Conservation (phyloP, 1,140 invertebrate species). For the Scaptomyza hsui region DNA sequence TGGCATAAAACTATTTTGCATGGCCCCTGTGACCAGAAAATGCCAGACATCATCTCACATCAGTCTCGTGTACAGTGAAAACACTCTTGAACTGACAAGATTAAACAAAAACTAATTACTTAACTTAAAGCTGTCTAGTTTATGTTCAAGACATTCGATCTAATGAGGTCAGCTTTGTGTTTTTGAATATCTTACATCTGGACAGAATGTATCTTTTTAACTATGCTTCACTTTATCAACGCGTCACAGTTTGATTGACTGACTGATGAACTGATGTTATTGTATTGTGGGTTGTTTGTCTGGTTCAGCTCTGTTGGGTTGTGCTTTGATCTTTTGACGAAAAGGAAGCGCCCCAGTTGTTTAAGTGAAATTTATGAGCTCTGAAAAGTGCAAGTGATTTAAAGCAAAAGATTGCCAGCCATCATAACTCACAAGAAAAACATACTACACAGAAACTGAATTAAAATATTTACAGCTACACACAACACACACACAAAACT, state of each 20-base stretch:
- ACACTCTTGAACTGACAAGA: not conserved
- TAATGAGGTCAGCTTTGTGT: not conserved
- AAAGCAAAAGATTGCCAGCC: conserved; percentile 44
- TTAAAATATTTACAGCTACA: conserved; percentile 17
- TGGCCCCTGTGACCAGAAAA: conserved; percentile 33
- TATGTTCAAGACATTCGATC: not conserved
- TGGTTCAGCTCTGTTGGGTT: conserved; percentile 24
- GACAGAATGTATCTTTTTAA: conserved; percentile 1
- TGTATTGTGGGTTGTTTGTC: conserved; percentile 21
- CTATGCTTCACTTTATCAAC: conserved; percentile 26
- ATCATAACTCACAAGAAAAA: conserved; percentile 18
- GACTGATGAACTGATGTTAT: conserved; percentile 30
- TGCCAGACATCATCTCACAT: conserved; percentile 18
- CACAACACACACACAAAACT: conserved; percentile 12
- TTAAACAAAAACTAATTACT: not conserved
- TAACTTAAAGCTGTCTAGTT: not conserved
- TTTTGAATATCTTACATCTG: conserved; percentile 6
- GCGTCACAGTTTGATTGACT: conserved; percentile 31
- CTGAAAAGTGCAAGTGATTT: conserved; percentile 53
- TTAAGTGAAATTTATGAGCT: conserved; percentile 46
- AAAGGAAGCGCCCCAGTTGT: conserved; percentile 31
- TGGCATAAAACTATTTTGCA: conserved; percentile 66
- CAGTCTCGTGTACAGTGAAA: conserved; percentile 25
- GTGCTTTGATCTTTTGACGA: conserved; percentile 43
- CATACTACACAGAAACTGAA: conserved; percentile 9